Conservation (phyloP, 2,113 vertebrate species). For the Calidris pygmaea region DNA sequence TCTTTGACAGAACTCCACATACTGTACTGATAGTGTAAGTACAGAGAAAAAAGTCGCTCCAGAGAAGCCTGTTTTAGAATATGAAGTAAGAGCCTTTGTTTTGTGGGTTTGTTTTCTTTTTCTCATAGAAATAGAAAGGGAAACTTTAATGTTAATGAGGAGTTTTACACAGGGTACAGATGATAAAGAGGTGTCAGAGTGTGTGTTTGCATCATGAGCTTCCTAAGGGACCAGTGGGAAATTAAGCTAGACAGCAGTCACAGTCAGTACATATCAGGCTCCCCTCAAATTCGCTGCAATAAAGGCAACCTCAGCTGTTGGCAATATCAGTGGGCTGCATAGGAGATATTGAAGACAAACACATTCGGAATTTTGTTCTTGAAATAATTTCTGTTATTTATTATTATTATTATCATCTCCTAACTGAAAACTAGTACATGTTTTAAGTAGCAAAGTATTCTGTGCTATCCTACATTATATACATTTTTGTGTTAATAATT, state of each 20-base stretch:
- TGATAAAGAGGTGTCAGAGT: not conserved
- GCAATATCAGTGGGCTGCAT: not conserved
- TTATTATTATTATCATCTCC: not conserved
- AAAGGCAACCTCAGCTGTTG: not conserved
- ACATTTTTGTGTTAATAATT: not conserved
- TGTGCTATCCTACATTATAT: not conserved
- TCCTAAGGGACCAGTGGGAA: not conserved
- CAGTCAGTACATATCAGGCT: not conserved
- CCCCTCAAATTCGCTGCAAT: not conserved
- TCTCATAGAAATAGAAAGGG: not conserved
- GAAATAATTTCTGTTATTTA: not conserved
- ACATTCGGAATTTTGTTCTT: not conserved
- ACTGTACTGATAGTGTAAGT: not conserved
- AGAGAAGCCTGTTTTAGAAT: not conserved
- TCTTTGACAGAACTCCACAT: not conserved
- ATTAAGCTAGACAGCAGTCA: not conserved
- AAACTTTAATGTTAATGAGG: not conserved
- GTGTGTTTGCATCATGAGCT: not conserved
- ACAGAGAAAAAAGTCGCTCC: not conserved
- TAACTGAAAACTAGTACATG: not conserved
- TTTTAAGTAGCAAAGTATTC: not conserved
- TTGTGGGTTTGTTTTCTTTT: not conserved
- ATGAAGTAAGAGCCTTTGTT: not conserved
- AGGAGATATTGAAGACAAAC: not conserved
- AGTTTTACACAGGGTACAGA: not conserved